Percentiles rank a stretch among this genome's conserved stretches.
Evolutionary conservation across 2,113 vertebrate genomes (phyloP).

Genomic region (Platanista minor): DNA sequence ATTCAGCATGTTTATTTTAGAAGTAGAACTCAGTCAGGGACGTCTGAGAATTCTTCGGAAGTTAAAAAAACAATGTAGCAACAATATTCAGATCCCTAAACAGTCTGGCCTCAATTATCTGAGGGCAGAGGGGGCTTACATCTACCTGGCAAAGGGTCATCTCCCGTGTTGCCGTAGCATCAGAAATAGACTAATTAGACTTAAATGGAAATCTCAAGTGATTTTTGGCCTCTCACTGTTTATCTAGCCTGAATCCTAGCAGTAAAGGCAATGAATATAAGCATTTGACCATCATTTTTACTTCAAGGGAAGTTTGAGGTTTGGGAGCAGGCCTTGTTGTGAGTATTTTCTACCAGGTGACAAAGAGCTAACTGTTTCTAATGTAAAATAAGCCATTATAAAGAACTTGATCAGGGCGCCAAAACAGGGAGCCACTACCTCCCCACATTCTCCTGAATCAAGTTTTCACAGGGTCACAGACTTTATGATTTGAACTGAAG

Average conservation of each 20-base stretch:
- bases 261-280: not conserved
- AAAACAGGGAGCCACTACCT: not conserved
- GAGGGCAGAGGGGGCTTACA: not conserved
- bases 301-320: not conserved
- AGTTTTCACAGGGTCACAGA: not conserved
- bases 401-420: not conserved
- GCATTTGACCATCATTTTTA: not conserved
- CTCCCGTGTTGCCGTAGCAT: not conserved
- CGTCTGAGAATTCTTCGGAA: not conserved
- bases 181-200: not conserved
- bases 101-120: not conserved
- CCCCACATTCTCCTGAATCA: not conserved
- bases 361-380: not conserved
- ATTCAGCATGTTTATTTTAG: slow-evolving; percentile 1
- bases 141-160: not conserved
- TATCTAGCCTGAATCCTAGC: not conserved
- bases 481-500: not conserved
- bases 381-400: not conserved
- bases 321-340: not conserved
- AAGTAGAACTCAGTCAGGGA: not conserved
- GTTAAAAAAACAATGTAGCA: not conserved
- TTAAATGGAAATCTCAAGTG: not conserved
- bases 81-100: not conserved
- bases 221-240: not conserved
- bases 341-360: not conserved